Conservation (phyloP, 64 coral and sea anemone genomes). For the Trachythela sp. region DNA sequence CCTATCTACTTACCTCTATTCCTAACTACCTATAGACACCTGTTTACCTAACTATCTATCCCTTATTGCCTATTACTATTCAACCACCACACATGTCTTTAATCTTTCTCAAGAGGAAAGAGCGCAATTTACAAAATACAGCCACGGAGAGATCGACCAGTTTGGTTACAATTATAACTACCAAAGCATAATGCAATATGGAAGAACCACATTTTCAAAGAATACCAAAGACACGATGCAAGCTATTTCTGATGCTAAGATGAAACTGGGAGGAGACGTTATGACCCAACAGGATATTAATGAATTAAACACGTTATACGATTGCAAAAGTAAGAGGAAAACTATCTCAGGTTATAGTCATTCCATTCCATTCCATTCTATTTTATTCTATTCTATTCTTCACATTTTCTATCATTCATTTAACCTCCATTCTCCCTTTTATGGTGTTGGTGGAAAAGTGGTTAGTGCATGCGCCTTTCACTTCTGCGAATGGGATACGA, state of each 20-base stretch:
- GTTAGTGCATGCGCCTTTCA: too few relatives aligned
- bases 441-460: too few relatives aligned
- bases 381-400: too few relatives aligned
- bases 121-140: not conserved
- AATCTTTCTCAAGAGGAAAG: not conserved
- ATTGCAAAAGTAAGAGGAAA: not conserved
- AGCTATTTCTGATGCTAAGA: not conserved
- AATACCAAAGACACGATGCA: not conserved
- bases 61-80: not conserved
- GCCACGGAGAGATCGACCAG: not conserved
- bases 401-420: too few relatives aligned
- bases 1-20: too few relatives aligned
- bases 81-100: not conserved
- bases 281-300: not conserved
- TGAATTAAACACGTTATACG: not conserved
- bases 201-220: not conserved
- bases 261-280: not conserved
- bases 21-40: too few relatives aligned
- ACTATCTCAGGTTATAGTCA: not conserved
- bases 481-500: too few relatives aligned
- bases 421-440: too few relatives aligned
- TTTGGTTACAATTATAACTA: not conserved
- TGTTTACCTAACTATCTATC: too few relatives aligned
- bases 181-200: slow-evolving; percentile 4
- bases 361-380: too few relatives aligned